Conservation (phyloP, 2,888 invertebrate species). For the Zonitis immaculata region DNA sequence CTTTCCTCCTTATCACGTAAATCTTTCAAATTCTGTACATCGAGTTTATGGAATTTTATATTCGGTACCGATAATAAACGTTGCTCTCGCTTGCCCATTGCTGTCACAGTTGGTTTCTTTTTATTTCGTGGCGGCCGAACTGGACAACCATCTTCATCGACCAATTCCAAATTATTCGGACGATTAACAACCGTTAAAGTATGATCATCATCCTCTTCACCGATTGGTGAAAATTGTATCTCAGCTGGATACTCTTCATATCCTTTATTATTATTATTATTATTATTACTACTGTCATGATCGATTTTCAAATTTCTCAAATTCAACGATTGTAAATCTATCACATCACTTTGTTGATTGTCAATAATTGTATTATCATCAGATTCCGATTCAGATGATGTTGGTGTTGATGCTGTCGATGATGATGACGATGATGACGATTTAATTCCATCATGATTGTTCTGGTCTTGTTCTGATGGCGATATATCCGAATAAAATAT, state of each 20-base stretch:
- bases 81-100: slow-evolving; percentile 53
- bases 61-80: slow-evolving; percentile 74
- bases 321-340: slow-evolving; percentile 18
- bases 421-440: slow-evolving; percentile 29
- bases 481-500: slow-evolving; percentile 43
- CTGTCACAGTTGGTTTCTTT: slow-evolving; percentile 40
- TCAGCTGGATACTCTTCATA: slow-evolving; percentile 48
- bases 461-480: slow-evolving; percentile 23
- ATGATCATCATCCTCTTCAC: slow-evolving; percentile 29
- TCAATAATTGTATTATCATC: slow-evolving; percentile 43
- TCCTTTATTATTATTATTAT: slow-evolving; percentile 29
- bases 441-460: slow-evolving; percentile 8
- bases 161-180: slow-evolving; percentile 62
- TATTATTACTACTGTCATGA: no score
- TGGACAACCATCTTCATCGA: slow-evolving; percentile 53
- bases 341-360: no score
- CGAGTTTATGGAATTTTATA: slow-evolving; percentile 58
- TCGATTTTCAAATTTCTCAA: slow-evolving; percentile 19
- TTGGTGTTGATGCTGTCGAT: no score
- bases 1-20: slow-evolving; percentile 53
- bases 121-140: slow-evolving; percentile 53
- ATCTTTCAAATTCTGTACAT: slow-evolving; percentile 52
- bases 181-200: slow-evolving; percentile 42
- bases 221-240: slow-evolving; percentile 38
- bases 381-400: no score